Base-by-base conservation (phyloP, 2,888 invertebrate species). In the Thymelicus sylvestris region DNA sequence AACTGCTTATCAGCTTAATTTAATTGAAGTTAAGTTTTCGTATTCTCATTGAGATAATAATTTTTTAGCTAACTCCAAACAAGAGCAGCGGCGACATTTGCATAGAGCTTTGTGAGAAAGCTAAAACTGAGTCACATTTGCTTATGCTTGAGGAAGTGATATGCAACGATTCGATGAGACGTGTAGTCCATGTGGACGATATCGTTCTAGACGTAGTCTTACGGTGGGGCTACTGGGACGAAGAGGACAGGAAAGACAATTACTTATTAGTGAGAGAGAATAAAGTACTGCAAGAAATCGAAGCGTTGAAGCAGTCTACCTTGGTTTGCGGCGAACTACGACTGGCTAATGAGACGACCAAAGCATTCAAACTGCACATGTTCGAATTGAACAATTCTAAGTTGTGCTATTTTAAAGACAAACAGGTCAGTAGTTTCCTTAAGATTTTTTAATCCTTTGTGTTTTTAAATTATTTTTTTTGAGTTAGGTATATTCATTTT, bases 201-300 rank as follows among this genome's bases (percentile, higher is more conserved):
- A 95, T 95, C 66, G 95, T 96, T 0, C 85, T 96, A 2, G 95
- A 96, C 77, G 95, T 95, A 0, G 96, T 97, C 0, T 91, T 97
- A 0, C 95, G 96, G 66, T 98, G 98, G 98, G 96, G 97, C 1
- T 96, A 97, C 81, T 98, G 98, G 98, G 96, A 97, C 66, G 96
- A 97, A 72, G 95, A 95, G n/a, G 97, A 98, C 86, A 94, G 98
- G 48, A 97, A 96, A 83, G 96, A 97, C 78, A 98, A 98, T 84
- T 96, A 96, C 83, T 92, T 98, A 52, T 92, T 97, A 19, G 91
- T 98, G 10, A 95, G 93, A 57, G 93, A 94, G 1, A 94, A 94
- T 71, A 89, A 90, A 80, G 88, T 82, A 74, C 87, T 86, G 79
- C 94, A 84, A 81, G 95, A 86, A 78, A 83, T 95, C 73, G 92